Evolutionary conservation across 1,140 invertebrate species (phyloP), one percentile per base, ranked within the genome.

Genomic region (Teleopsis dalmanni): DNA sequence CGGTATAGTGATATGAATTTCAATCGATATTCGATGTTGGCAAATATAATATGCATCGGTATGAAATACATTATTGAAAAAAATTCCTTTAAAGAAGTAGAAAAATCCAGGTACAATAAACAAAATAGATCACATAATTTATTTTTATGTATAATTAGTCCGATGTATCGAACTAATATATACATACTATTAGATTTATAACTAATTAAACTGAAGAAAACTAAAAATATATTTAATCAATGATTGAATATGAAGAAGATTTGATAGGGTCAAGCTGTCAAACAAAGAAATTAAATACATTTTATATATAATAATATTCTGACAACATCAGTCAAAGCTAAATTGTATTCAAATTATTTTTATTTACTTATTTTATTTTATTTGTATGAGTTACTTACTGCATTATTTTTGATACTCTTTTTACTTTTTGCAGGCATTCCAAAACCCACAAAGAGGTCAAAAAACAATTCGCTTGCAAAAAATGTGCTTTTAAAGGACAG

Each of bases 401-500:
- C 11, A 27, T 5, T 5, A 10, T 8, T 23, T 10, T 13, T 4
- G 14, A 3, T 9, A 8, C 13, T 14, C 10, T 31, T 37, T 51
- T 42, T 51, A 48, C 56, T 50, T 23, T 45, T 74, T 72, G 29
- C 67, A 82, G 76, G 57, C 81, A 82, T 58, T 55, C 60, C 14
- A 72, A 70, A 19, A 64, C 73, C 10, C 81, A 83, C 50, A 72
- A 72, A 1, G 11, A 23, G 2, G 19, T 25, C 29, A 74, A 75
- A 19, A 82, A 81, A 59, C 76, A 73, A 56, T 72, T 73, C 48
- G 53, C 73, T 31, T 91, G 88, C 63, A 62, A 73, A 10, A 61
- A 76, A 27, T 89, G 87, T 60, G 59, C 74, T 9, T 89, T 87
- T 59, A 77, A 75, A 37, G 78, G 80, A 21, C 76, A 78, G 55